Conservation (phyloP, 2,113 vertebrate genomes). For the Dendrocopos noguchii region DNA sequence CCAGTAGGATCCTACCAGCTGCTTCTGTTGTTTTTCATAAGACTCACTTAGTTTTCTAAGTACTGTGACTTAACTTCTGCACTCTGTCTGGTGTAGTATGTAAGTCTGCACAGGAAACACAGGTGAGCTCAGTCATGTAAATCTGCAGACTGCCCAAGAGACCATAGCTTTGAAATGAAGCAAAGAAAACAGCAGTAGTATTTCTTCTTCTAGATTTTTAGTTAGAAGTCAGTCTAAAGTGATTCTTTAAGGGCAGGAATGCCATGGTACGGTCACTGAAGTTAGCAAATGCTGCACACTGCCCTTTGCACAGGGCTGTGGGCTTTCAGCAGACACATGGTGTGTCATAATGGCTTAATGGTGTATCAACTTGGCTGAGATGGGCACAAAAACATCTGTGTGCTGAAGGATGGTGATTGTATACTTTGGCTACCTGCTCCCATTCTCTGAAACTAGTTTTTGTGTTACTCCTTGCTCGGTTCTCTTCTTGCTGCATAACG, state of each 20-base stretch:
- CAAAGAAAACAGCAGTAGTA: not conserved
- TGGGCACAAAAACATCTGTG: not conserved
- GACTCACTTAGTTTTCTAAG: not conserved
- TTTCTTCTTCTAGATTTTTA: not conserved
- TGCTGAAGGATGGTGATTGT: not conserved
- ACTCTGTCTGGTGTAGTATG: not conserved
- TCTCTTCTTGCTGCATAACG: not conserved
- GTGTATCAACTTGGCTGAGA: not conserved
- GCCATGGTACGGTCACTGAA: accelerated
- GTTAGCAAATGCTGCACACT: not conserved
- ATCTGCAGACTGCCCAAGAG: not conserved
- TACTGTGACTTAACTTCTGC: not conserved
- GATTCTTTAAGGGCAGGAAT: not conserved
- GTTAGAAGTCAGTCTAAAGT: not conserved
- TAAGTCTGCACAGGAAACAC: not conserved
- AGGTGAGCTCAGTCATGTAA: not conserved
- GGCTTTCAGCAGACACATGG: not conserved
- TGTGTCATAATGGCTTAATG: not conserved
- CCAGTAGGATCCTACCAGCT: constrained; percentile 18
- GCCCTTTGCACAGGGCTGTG: not conserved
- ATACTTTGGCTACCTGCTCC: not conserved
- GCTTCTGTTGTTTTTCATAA: not conserved
- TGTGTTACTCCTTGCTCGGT: not conserved
- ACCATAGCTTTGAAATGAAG: not conserved
- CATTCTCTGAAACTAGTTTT: not conserved